These are phyloP conservation scores for Brachionichthys hirsutus DNA, from an alignment of 2,113 vertebrate species.

Conservation along the genomic window DNA sequence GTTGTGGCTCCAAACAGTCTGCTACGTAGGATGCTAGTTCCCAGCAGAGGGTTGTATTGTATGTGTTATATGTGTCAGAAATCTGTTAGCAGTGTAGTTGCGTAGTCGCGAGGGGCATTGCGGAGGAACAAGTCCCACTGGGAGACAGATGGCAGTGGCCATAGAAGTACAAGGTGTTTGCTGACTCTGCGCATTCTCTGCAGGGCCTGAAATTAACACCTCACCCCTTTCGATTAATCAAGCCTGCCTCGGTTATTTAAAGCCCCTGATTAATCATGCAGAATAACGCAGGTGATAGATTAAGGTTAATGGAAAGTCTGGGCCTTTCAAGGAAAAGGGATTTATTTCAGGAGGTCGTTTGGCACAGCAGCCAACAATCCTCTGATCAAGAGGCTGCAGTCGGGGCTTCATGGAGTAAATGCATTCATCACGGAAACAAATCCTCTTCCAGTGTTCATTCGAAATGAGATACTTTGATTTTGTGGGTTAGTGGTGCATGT, in stretches of 20 bases:
- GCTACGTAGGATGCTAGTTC: constrained; percentile 20
- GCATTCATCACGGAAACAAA: constrained; percentile 7
- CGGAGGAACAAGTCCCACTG: constrained; percentile 61
- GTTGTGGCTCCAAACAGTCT: constrained; percentile 9
- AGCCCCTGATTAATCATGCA: constrained; percentile 78
- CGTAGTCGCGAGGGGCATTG: constrained; percentile 50
- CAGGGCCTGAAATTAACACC: constrained; percentile 71
- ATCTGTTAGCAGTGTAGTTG: constrained; percentile 58
- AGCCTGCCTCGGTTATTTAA: constrained; percentile 75
- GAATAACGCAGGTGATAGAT: constrained; percentile 75
- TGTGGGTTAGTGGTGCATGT: background rate
- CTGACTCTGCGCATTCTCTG: constrained; percentile 76
- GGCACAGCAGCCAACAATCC: constrained; percentile 18
- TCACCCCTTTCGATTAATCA: constrained; percentile 77
- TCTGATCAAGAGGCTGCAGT: constrained; percentile 16
- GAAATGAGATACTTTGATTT: constrained; percentile 34
- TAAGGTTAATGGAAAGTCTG: constrained; percentile 79
- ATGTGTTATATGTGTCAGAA: constrained; percentile 53
- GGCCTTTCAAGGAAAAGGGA: constrained; percentile 48
- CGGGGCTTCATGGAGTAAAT: background rate
- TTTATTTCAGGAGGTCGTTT: constrained; percentile 37
- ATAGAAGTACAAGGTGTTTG: constrained; percentile 64
- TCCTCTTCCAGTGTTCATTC: constrained; percentile 22
- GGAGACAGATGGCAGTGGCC: constrained; percentile 79
- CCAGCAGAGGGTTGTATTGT: constrained; percentile 49